phyloP scores from a whole-genome alignment of 64 coral and sea anemone species.

The Montipora cactus region DNA sequence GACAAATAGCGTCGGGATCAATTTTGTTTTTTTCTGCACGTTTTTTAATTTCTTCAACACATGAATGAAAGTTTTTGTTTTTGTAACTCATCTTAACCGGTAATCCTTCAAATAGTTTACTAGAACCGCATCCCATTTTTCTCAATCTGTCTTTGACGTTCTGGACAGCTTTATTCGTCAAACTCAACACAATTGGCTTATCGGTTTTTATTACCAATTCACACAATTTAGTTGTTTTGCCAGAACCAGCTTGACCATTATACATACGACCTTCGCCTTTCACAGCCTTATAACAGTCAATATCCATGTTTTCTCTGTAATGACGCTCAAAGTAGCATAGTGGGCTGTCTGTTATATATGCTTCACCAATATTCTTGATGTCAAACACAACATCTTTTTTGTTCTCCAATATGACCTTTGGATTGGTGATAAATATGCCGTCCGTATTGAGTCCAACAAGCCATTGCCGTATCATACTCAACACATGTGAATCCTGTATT shows the following conservation, averaged over 20 bases:
- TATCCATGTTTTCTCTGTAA: too few species aligned
- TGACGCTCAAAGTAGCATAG: too few species aligned
- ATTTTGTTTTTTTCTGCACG: too few species aligned
- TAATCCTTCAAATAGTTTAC: too few species aligned
- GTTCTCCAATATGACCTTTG: background rate
- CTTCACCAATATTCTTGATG: background rate
- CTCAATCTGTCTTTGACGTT: background rate
- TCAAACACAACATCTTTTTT: background rate
- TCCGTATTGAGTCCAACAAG: too few species aligned
- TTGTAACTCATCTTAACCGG: too few species aligned
- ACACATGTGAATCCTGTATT: constrained; percentile 1
- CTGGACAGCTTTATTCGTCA: background rate
- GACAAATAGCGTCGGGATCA: constrained; percentile 15
- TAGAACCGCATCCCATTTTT: too few species aligned
- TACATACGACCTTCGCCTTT: background rate
- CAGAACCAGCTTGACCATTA: background rate
- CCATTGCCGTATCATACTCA: background rate
- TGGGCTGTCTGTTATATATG: too few species aligned
- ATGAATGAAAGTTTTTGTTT: too few species aligned
- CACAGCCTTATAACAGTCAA: background rate
- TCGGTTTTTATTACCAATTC: background rate
- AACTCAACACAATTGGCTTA: background rate
- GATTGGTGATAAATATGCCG: background rate
- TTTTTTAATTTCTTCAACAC: too few species aligned
- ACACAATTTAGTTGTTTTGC: constrained; percentile 41